Base-by-base conservation (phyloP, 2,113 vertebrate genomes). In the Bujurquina vittata region DNA sequence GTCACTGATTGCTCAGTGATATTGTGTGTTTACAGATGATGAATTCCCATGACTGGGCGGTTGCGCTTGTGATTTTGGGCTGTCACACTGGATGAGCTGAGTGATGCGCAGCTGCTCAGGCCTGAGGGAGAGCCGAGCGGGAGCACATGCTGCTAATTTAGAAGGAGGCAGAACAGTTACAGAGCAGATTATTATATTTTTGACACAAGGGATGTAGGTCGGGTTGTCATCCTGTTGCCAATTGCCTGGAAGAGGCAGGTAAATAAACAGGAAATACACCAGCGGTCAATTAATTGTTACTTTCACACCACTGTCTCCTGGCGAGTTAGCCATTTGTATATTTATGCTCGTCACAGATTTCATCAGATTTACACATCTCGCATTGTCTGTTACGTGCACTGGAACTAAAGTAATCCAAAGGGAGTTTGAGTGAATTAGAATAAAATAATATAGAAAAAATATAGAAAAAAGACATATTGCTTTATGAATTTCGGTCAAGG, bases 221-320 rank as follows among this genome's bases (percentile, higher is more conserved):
- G 93, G 91, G 89, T 97, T 96, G 95, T 95, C 84, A 85, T 92
- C 87, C 85, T 56, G 61, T 84, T 91, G 92, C 94, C 93, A 94
- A 94, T 87, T 91, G 90, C 76, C 79, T 87, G 89, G 92, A 94
- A 95, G 95, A 95, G 89, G 90, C 80, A 91, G 94, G 91, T 95
- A 95, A 96, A 96, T 96, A 95, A 94, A 95, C 96, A 93, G 94
- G 91, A 94, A 95, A 94, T 84, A 79, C 91, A 85, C 89, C 93
- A 87, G 88, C 79, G 86, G 65, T 90, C 88, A 85, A 74, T 87
- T 79, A 57, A 75, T 49, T 76, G 81, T 85, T 78, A 83, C 73
- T 62, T 59, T 81, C 37, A 86, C 62, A 65, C 77, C 4, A 15
- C 29, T 18, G 10, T 43, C 33, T 20, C 40, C 15, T 23, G 33